Base-by-base conservation (phyloP, 2,113 vertebrate species). In the Ctenomys sociabilis region DNA sequence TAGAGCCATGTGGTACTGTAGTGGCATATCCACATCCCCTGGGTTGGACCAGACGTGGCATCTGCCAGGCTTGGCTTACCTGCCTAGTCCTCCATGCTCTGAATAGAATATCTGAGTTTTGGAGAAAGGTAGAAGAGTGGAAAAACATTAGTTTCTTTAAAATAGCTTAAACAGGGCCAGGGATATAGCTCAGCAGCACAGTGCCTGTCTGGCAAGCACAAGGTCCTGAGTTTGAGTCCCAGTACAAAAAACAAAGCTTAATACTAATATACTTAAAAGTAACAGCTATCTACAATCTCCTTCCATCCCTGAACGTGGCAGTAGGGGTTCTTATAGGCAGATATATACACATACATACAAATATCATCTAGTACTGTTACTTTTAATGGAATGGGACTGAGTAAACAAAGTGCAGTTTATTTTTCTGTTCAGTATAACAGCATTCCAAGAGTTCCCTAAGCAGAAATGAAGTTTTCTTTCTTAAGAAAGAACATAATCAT, bases 391-490 rank as follows among this genome's bases (percentile, higher is more conserved):
- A 43, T 22, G 57, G 40, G 32, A 26, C 82, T 37, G 22, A 54
- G 63, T 45, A 21, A 40, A 43, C 28, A 45, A 43, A 75, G 11
- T 45, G 3, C 40, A 35, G 0, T 81, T 61, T 37, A 54, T 11
- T 26, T 72, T 78, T 59, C 12, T 54, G 26, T 9, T 14, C 45
- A 35, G 2, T 32, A 5, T 14, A 6, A 16, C 6, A 68, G 0
- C 14, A 3, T 83, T 57, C 52, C 24, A 35, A 5, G 0, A 81
- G 35, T 13, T 4, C 49, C 8, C 0, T 16, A 22, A 9, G 0
- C 11, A 9, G 1, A 37, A 57, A 61, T 26, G 19, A 37, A 21
- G 32, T 11, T 4, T 28, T 35, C 72, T 45, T 9, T 93, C 26
- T 73, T 49, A 72, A 61, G 40, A 87, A 28, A n/a, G 43, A 6